These are phyloP conservation scores for silkworm (Bombyx mori) DNA, from an alignment of 1,140 invertebrate genomes.

Conservation along the genomic window ASM3026992v2 NC_085110.1:5106501-5107000, in stretches of 20 bases:
- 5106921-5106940: slow-evolving; percentile 62
- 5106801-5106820: slow-evolving; percentile 62
- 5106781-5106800: slow-evolving; percentile 58
- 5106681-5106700: no score
- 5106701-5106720: neutral
- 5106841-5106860: slow-evolving; percentile 31
- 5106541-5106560: no score
- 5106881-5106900: slow-evolving; percentile 64
- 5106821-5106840: slow-evolving; percentile 68
- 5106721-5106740: slow-evolving; percentile 55
- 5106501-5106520: no score
- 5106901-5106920: slow-evolving; percentile 62
- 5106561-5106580: no score
- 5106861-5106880: slow-evolving; percentile 67
- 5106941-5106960: slow-evolving; percentile 60
- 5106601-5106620: no score
- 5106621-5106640: no score
- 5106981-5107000: no score
- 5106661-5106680: no score
- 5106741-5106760: slow-evolving; percentile 43
- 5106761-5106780: slow-evolving; percentile 54
- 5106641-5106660: no score
- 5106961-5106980: slow-evolving; percentile 17
- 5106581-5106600: no score
- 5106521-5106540: no score